phyloP scores from a whole-genome alignment of 2,888 invertebrate genomes.

The Troides helena region DNA sequence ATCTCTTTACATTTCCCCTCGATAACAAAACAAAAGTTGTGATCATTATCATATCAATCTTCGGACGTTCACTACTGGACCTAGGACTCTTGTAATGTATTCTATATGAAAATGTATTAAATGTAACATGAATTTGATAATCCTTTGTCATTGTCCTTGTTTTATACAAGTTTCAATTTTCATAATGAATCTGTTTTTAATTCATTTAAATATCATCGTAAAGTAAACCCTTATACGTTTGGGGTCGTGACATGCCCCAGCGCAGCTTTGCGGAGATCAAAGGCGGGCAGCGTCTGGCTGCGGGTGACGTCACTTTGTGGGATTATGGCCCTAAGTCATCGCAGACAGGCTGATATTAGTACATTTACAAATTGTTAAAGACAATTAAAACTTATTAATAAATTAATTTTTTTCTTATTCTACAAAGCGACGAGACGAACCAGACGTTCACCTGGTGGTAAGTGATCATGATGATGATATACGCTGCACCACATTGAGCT shows the following conservation, averaged over 20 bases:
- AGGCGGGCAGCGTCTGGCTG: slow-evolving; percentile 46
- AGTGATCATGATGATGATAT: too few species aligned
- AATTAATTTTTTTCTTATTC: not conserved
- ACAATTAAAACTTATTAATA: slow-evolving; percentile 15
- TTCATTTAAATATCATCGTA: slow-evolving; percentile 22
- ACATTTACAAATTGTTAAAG: slow-evolving; percentile 19
- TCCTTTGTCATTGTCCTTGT: too few species aligned
- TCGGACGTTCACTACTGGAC: too few species aligned
- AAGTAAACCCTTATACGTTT: slow-evolving; percentile 15
- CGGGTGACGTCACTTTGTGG: slow-evolving; percentile 61
- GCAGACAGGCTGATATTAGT: slow-evolving; percentile 12
- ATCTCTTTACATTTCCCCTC: too few species aligned
- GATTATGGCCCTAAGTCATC: slow-evolving; percentile 45
- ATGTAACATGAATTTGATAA: too few species aligned
- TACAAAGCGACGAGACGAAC: too few species aligned
- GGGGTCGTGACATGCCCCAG: slow-evolving; percentile 28
- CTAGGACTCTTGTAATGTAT: too few species aligned
- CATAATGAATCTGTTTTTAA: not conserved
- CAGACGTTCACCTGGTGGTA: too few species aligned
- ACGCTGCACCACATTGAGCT: too few species aligned
- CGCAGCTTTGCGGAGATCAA: slow-evolving; percentile 40
- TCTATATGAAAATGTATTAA: too few species aligned
- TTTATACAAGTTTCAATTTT: not conserved
- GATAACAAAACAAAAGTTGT: too few species aligned
- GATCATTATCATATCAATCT: too few species aligned